Conservation (phyloP, 2,113 vertebrate species). For the Triplophysa rosa region DNA sequence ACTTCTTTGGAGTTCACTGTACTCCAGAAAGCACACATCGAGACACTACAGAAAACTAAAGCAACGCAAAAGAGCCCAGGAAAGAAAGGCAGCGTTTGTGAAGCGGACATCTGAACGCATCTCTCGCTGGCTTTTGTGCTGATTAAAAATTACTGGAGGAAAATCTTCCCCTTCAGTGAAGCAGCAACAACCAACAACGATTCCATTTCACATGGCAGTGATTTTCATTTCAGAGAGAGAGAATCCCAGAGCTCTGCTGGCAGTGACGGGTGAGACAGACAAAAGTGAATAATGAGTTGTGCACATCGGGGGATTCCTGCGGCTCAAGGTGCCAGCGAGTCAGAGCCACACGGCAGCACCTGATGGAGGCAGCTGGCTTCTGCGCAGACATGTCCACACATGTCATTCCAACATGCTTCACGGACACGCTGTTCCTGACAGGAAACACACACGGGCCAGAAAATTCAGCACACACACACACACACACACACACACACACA, state of each 20-base stretch:
- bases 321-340: constrained; percentile 40
- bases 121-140: constrained; percentile 29
- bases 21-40: neutral
- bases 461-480: constrained; percentile 47
- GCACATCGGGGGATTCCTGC: constrained; percentile 47
- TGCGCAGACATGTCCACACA: constrained; percentile 55
- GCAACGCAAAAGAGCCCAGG: neutral
- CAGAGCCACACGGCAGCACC: constrained; percentile 43
- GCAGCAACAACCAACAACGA: constrained; percentile 43
- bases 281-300: constrained; percentile 49
- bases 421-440: constrained; percentile 55
- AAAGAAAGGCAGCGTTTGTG: neutral
- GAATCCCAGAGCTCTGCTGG: constrained; percentile 43
- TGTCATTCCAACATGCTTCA: constrained; percentile 46
- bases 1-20: no score
- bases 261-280: constrained; percentile 43
- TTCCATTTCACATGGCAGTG: constrained; percentile 52
- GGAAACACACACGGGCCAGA: constrained; percentile 35
- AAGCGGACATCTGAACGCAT: neutral
- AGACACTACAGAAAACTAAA: neutral
- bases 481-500: constrained; percentile 32
- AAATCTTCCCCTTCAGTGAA: constrained; percentile 46
- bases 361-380: constrained; percentile 55
- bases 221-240: constrained; percentile 45
- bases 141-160: constrained; percentile 51